Evolutionary conservation across 2,113 vertebrate species (phyloP), one percentile per base, ranked within the genome.

Genomic region (Podilymbus podiceps): DNA sequence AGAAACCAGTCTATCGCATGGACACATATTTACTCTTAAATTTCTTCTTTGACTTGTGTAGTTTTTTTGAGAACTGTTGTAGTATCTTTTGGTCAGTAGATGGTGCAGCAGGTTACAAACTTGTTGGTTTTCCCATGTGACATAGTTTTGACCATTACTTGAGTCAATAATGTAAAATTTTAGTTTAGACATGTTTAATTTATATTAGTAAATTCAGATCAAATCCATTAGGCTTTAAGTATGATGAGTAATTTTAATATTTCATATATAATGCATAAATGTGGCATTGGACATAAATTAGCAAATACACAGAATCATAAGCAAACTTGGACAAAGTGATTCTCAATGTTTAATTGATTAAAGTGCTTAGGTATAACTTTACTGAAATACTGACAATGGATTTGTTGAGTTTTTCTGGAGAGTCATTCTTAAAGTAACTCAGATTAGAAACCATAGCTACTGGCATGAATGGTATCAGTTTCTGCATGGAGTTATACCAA

Each of bases 71-170:
- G 12, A 20, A 77, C 44, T 93, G 63, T 22, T 95, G 25, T 83
- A 49, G 63, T 59, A 77, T 79, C 22, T 80, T 96, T 94, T 71
- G 50, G 69, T 96, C 88, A 96, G 86, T 87, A 97, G 89, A 78
- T 96, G 86, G 81, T 95, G 84, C 52, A 96, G 62, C 50, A 92
- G 47, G 46, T 96, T 76, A 72, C 62, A 91, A 72, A 76, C 56
- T 31, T 62, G 35, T 79, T 73, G 28, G 30, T 77, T 94, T 95
- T 80, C 47, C 67, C 84, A 84, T 52, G 49, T 50, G 53, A 86
- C 18, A 6, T 38, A 15, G 35, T 67, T 69, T 92, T 93, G 53
- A 35, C 33, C 12, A 11, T 66, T 90, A 50, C 44, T 90, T 53
- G 71, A 73, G 72, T 88, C 28, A 89, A 33, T 85, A 88, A 73